phyloP scores from a whole-genome alignment of 2,888 invertebrate genomes.

The Lobophora halterata region DNA sequence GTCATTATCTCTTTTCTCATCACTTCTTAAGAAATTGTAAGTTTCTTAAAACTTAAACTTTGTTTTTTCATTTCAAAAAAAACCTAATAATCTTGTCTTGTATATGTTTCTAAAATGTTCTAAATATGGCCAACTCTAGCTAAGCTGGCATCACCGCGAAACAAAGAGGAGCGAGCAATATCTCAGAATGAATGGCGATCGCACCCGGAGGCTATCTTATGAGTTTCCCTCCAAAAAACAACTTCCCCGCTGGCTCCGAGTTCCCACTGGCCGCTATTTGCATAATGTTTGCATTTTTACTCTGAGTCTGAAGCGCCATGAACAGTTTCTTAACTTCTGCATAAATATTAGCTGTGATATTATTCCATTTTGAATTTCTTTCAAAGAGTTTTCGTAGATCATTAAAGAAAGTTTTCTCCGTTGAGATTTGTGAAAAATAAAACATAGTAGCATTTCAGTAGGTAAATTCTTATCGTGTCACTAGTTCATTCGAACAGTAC shows the following conservation, averaged over 20 bases:
- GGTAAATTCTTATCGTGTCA: too few species aligned
- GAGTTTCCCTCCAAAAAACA: constrained; percentile 37
- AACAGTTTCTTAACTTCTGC: constrained; percentile 16
- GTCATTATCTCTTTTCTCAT: too few species aligned
- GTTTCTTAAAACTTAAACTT: too few species aligned
- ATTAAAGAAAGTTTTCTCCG: not conserved
- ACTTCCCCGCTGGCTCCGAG: constrained; percentile 27
- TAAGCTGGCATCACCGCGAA: constrained; percentile 10
- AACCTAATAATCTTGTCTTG: too few species aligned
- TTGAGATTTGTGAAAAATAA: too few species aligned
- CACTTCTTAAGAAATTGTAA: too few species aligned
- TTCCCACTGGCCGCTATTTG: constrained; percentile 45
- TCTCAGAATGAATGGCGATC: constrained; percentile 24
- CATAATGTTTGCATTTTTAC: constrained; percentile 60
- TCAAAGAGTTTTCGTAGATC: not conserved
- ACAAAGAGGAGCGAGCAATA: constrained; percentile 19
- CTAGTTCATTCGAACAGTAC: too few species aligned
- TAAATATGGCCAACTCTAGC: too few species aligned
- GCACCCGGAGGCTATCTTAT: constrained; percentile 32
- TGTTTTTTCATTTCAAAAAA: too few species aligned
- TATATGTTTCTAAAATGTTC: too few species aligned
- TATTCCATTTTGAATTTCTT: constrained; percentile 5
- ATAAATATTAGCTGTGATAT: constrained; percentile 19
- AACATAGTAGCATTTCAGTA: too few species aligned
- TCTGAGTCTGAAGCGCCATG: constrained; percentile 13